Evolutionary conservation across 1,140 invertebrate species (phyloP), one percentile per base, ranked within the genome.

Genomic region (Meloidogyne floridensis): DNA sequence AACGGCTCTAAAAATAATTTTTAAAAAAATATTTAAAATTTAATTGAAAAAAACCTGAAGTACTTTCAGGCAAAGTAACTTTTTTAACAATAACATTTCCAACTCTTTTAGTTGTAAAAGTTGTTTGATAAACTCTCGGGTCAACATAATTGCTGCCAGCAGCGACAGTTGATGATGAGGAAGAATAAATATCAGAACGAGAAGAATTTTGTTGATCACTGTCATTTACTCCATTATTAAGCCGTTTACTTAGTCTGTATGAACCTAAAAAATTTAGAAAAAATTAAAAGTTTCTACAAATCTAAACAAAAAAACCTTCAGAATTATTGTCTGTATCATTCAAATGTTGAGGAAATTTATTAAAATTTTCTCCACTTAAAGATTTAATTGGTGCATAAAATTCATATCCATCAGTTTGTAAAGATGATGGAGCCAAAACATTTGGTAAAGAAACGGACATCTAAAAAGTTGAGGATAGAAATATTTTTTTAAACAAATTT

Each of bases 161-260:
- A 85, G 79, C 18, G 53, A 72, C 54, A 72, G 80, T 69, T 56
- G 81, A 72, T 51, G 80, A n/a, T 32, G 69, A 72, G 20, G 77
- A 79, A 51, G 77, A 79, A 69, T 54, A 69, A 72, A 72, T 72
- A 51, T 84, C 85, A 77, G 91, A 84, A n/a, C 84, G 87, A 85
- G 91, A 91, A 8, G 90, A 91, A 81, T 87, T 90, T 32, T 69
- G 20, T 15, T 42, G 13, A 15, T 69, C 82, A 91, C 89, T 74
- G 86, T 87, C 72, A 89, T 83, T 81, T 91, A 91, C 83, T 91
- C 90, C 82, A 90, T 90, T 88, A 90, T 90, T 88, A 90, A 90
- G 90, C 87, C 87, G 56, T 43, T 77, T 56, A 71, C 59, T 65
- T n/a, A 65, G 15, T n/a, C 75, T 51, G n/a, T 77, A 77, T 56